A percentile compares a stretch with the other conserved stretches of the same genome.
These are phyloP conservation scores for Drosophila picticornis DNA, from an alignment of 2,888 invertebrate species.

Conservation along the genomic window DNA sequence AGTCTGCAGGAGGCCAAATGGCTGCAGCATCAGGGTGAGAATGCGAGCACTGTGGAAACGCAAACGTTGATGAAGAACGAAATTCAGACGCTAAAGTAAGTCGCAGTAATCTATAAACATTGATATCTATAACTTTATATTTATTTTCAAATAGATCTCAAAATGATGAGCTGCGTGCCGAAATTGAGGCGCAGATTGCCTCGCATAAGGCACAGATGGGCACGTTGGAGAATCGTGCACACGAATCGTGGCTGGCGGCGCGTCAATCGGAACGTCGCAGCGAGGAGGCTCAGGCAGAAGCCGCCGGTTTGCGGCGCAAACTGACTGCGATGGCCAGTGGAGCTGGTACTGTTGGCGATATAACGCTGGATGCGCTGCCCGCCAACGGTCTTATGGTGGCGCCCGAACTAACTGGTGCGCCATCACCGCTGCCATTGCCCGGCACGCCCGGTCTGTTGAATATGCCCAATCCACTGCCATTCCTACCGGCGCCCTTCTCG, in stretches of 20 bases:
- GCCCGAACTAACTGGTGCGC: slow-evolving; percentile 73
- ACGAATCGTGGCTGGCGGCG: slow-evolving; percentile 94
- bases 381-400: slow-evolving; percentile 53
- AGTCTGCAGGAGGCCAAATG: slow-evolving; percentile 91
- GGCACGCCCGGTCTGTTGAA: slow-evolving; percentile 83
- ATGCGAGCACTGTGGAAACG: slow-evolving; percentile 91
- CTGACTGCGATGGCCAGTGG: slow-evolving; percentile 85
- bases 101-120: not conserved
- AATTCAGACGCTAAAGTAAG: slow-evolving; percentile 92
- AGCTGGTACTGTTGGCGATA: slow-evolving; percentile 29
- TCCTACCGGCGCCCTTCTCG: slow-evolving; percentile 87
- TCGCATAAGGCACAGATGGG: slow-evolving; percentile 89
- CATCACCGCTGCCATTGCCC: slow-evolving; percentile 85
- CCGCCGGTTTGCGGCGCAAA: slow-evolving; percentile 88
- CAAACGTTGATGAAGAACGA: slow-evolving; percentile 92
- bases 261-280: slow-evolving; percentile 92
- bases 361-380: slow-evolving; percentile 33
- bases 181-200: slow-evolving; percentile 94
- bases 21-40: slow-evolving; percentile 93
- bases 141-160: slow-evolving; percentile 84
- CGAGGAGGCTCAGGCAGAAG: slow-evolving; percentile 92
- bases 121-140: not conserved
- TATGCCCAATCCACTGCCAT: slow-evolving; percentile 86
- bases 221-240: slow-evolving; percentile 92
- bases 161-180: slow-evolving; percentile 90